phyloP scores from a whole-genome alignment of 2,113 vertebrate species.

The Colistium nudipinnis region DNA sequence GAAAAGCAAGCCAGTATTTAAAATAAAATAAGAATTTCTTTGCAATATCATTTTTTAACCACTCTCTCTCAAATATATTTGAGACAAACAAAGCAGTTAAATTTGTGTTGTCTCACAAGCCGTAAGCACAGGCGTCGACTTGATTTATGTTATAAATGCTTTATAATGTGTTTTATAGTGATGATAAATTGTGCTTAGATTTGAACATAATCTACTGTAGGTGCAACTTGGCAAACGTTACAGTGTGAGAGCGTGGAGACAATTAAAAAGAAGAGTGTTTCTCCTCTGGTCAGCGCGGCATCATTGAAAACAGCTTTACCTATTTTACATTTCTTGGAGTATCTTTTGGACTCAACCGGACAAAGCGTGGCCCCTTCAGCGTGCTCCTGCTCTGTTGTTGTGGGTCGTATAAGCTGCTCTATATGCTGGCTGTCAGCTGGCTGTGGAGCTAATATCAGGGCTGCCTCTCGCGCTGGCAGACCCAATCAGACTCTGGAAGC shows the following conservation, averaged over 20 bases:
- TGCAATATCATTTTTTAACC: background rate
- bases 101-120: background rate
- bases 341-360: conserved; percentile 59
- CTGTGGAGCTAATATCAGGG: conserved; percentile 81
- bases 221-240: background rate
- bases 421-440: conserved; percentile 79
- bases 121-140: too few species aligned
- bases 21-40: background rate
- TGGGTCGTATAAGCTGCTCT: conserved; percentile 70
- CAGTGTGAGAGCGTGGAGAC: background rate
- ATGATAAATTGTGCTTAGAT: background rate
- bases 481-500: conserved; percentile 82
- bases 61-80: too few species aligned
- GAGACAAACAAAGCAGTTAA: background rate
- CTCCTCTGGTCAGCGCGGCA: conserved; percentile 9
- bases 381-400: conserved; percentile 64
- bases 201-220: background rate
- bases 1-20: background rate
- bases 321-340: conserved; percentile 55
- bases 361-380: conserved; percentile 64
- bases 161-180: background rate
- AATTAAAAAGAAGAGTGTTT: conserved; percentile 12
- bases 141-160: too few species aligned
- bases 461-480: conserved; percentile 80
- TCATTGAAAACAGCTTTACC: conserved; percentile 48